Evolutionary conservation across 2,888 invertebrate genomes (phyloP).

Genomic region (Sinohyriopsis cumingii): DNA sequence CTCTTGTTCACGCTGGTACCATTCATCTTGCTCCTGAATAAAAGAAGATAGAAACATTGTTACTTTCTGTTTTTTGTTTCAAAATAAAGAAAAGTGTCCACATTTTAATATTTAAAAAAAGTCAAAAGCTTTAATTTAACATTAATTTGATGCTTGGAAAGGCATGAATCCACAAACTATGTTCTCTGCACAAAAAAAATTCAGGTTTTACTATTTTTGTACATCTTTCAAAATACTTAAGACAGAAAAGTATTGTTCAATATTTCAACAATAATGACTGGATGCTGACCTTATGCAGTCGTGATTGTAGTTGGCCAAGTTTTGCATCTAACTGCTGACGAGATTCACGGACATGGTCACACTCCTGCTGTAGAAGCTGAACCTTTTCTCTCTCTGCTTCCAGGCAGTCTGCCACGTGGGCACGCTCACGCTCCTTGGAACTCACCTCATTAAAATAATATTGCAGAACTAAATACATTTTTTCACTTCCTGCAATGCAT

Average conservation of each 20-base stretch:
- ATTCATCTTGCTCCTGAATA: constrained; percentile 60
- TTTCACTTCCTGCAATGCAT: background rate
- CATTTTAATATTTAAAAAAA: background rate
- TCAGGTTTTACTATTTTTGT: too few species aligned
- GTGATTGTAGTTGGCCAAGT: constrained; percentile 54
- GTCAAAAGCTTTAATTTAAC: too few species aligned
- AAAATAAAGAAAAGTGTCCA: background rate
- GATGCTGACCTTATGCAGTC: constrained; percentile 48
- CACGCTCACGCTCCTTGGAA: constrained; percentile 28
- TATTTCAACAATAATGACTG: background rate
- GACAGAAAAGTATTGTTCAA: too few species aligned
- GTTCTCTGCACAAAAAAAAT: too few species aligned
- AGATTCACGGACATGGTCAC: constrained; percentile 54
- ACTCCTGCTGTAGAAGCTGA: constrained; percentile 47
- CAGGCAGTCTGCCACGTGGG: constrained; percentile 45
- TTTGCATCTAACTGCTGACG: constrained; percentile 50
- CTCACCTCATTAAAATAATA: constrained; percentile 31
- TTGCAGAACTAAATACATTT: background rate
- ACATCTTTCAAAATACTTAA: too few species aligned
- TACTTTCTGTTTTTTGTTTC: background rate
- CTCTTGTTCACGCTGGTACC: constrained; percentile 63
- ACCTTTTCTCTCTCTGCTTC: constrained; percentile 50
- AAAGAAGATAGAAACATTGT: background rate
- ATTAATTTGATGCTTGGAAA: too few species aligned
- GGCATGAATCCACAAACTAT: too few species aligned